Percentiles rank a stretch among this genome's conserved stretches.
These are phyloP conservation scores for Oxygymnocypris stewartii DNA, from an alignment of 2,113 vertebrate genomes.

Conservation along the genomic window DNA sequence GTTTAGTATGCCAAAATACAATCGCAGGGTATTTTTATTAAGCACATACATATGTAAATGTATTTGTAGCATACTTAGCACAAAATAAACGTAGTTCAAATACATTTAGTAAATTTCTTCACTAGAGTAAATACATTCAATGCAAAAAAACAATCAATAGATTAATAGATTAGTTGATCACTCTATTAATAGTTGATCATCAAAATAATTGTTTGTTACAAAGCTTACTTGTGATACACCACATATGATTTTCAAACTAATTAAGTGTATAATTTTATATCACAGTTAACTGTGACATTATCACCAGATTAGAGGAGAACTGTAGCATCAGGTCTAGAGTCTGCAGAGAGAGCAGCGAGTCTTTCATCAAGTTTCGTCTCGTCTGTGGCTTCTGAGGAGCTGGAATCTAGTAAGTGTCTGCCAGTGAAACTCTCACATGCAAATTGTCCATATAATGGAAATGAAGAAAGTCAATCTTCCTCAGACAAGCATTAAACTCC, in stretches of 20 bases:
- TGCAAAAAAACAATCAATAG: too few species aligned
- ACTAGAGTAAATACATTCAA: too few species aligned
- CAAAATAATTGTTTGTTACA: background rate
- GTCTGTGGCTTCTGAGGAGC: slow-evolving; percentile 14
- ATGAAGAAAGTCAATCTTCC: background rate
- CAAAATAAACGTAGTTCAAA: too few species aligned
- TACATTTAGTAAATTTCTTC: too few species aligned
- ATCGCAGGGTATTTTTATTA: too few species aligned
- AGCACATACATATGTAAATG: too few species aligned
- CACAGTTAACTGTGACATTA: background rate
- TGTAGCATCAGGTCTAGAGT: background rate
- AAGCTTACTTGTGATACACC: background rate
- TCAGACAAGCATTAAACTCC: slow-evolving; percentile 5
- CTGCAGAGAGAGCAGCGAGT: background rate
- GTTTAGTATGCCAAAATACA: too few species aligned
- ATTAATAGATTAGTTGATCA: too few species aligned
- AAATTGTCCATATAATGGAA: background rate
- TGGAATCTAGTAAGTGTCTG: slow-evolving; percentile 34
- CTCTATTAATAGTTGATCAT: background rate
- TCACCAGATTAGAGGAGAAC: background rate
- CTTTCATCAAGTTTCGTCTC: slow-evolving; percentile 25
- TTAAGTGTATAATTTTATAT: background rate
- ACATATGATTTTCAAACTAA: background rate
- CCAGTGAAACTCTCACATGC: slow-evolving; percentile 11
- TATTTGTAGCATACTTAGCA: too few species aligned